Base-by-base conservation (phyloP, 2,113 vertebrate genomes). In the Aegotheles bennettii region DNA sequence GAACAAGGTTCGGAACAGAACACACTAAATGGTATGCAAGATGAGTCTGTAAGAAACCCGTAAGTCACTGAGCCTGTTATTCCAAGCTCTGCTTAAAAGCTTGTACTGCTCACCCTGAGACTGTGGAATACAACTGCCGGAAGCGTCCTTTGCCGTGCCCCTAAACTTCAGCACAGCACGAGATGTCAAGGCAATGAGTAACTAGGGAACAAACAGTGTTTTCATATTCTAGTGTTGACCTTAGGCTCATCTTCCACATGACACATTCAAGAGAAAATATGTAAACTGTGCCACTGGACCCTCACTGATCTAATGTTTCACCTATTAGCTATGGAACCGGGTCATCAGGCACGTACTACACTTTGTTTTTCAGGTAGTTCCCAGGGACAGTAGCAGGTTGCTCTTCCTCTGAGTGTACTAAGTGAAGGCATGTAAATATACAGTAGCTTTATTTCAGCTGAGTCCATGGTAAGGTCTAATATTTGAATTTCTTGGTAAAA, bases 61-160 rank as follows among this genome's bases (percentile, higher is more conserved):
- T 19, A 45, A 48, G 35, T 7, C 47, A 43, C 43, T 11, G 2
- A 54, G 48, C 25, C 43, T 54, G 25, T 36, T 20, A 59, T 13
- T 43, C 35, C 33, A 15, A 31, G 33, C 25, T 59, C 38, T 65
- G 9, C 16, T n/a, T 33, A 67, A 68, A 89, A 59, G 29, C 47
- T 29, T 23, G 17, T 8, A 24, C 47, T 57, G 31, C 40, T 85
- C 31, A 33, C 28, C 17, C 21, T 1, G 13, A 63, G 43, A 47
- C 25, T 6, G 3, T 1, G 18, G 47, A 45, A 47, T 9, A 23
- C 29, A 47, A 51, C 42, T 0, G 1, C 57, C 4, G 1, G 7
- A 54, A 79, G 14, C 0, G 5, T 16, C 45, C 31, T 33, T 36
- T 36, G 43, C 59, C 56, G 43, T 3, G 12, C 12, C 42, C 9